Conservation (phyloP, 2,888 invertebrate species). For the Xanthia togata region DNA sequence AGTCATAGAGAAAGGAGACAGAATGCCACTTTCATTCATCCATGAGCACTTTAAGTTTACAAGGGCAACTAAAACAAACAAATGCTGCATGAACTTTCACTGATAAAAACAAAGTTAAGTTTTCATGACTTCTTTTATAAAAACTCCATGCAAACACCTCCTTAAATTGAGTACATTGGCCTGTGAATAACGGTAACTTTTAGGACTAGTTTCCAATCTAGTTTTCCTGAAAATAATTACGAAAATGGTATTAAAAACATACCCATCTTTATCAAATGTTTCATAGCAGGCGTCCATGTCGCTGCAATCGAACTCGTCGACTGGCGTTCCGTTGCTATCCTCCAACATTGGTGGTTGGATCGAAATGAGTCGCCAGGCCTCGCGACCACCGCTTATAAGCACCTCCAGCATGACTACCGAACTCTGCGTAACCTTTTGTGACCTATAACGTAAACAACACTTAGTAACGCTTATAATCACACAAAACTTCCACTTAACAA, state of each 20-base stretch:
- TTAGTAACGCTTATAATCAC: slow-evolving; percentile 48
- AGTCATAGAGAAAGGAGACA: background rate
- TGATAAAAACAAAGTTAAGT: slow-evolving; percentile 18
- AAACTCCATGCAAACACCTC: background rate
- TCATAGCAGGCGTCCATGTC: slow-evolving; percentile 97
- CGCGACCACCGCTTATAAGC: slow-evolving; percentile 82
- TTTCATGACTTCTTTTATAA: slow-evolving; percentile 12
- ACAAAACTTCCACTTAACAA: slow-evolving; percentile 21
- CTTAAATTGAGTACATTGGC: background rate
- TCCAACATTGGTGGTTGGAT: slow-evolving; percentile 87
- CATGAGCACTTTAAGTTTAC: background rate
- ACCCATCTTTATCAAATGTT: slow-evolving; percentile 97
- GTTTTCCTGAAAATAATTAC: slow-evolving; percentile 43
- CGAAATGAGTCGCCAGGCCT: slow-evolving; percentile 83
- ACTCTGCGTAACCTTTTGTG: slow-evolving; percentile 71
- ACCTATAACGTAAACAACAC: slow-evolving; percentile 72
- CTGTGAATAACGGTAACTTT: background rate
- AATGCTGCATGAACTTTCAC: slow-evolving; percentile 31
- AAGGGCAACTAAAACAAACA: background rate
- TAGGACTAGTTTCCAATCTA: background rate
- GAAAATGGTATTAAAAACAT: slow-evolving; percentile 80
- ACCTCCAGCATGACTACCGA: slow-evolving; percentile 82
- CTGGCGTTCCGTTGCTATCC: slow-evolving; percentile 82
- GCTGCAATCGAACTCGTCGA: slow-evolving; percentile 90
- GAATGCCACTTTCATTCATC: slow-evolving; percentile 29